Base-by-base conservation (phyloP, 2,797 vertebrate species). In the Chaenodraco wilsoni region DNA sequence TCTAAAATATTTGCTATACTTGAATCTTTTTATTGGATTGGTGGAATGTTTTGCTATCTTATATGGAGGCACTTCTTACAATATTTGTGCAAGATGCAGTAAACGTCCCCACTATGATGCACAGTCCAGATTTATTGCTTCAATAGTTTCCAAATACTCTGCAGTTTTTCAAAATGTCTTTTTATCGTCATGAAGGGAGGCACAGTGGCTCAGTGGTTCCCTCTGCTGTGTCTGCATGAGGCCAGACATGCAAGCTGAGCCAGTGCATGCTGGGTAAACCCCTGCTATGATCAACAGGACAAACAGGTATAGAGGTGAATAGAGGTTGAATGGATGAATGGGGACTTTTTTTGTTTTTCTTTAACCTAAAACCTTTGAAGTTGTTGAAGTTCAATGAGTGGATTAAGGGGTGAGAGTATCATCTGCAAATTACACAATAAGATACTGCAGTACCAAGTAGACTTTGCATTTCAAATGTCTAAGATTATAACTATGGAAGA, bases 111-210 rank as follows among this genome's bases (percentile, higher is more conserved):
- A 37, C 31, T 27, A 43, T 7, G 50, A 46, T 17, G 65, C 68
- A 68, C 31, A 5, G 31, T 49, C 0, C 37, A 19, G 64, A 82
- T 79, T 70, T 68, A 72, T 74, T 37, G 21, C 48, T 55, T 55
- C 63, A 59, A 67, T 79, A 55, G 43, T 59, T 77, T 74, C 17
- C n/a, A 58, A 62, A 64, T 7, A 49, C 14, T 31, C n/a, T 49
- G 76, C 54, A 11, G 55, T 66, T 46, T 63, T 46, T 40, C 37
- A 33, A 57, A 45, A 52, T 31, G 41, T 64, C 33, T 64, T 45
- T 41, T 61, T 48, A 62, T 65, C 19, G 4, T 63, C 37, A 16
- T 48, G 37, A 65, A 68, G 2, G 33, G 49, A 16, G 72, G 37
- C 43, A 48, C 46, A 15, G 66, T 51, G 68, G 45, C 45, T 71